Conservation (phyloP, 2,888 invertebrate genomes). For the Halocaridina rubra region DNA sequence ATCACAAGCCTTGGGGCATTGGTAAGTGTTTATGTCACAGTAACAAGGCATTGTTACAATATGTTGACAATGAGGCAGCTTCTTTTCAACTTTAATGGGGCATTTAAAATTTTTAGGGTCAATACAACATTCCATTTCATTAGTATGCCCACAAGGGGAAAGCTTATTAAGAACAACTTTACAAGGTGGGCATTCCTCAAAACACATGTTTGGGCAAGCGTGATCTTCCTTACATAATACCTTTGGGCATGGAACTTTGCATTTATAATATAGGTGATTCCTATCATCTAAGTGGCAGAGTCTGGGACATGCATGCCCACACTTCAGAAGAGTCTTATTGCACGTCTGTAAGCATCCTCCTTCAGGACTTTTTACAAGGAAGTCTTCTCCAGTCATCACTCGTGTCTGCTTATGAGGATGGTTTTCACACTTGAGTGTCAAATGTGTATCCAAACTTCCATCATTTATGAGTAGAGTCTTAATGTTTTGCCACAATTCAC, state of each 20-base stretch:
- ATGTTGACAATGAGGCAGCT: constrained; percentile 65
- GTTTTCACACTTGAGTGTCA: constrained; percentile 45
- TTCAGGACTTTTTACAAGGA: constrained; percentile 44
- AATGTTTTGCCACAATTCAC: constrained; percentile 47
- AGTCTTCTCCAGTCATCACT: constrained; percentile 23
- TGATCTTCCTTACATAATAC: constrained; percentile 57
- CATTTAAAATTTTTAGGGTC: constrained; percentile 61
- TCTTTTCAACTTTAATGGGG: constrained; percentile 55
- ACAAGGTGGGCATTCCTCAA: constrained; percentile 65
- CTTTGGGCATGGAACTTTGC: constrained; percentile 66
- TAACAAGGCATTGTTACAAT: constrained; percentile 68
- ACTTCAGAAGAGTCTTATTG: constrained; percentile 14
- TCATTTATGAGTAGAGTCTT: not conserved
- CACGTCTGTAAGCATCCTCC: constrained; percentile 52
- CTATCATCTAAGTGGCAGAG: constrained; percentile 31
- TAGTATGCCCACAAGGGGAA: constrained; percentile 67
- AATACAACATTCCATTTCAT: constrained; percentile 55
- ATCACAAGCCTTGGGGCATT: constrained; percentile 72
- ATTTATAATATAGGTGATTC: constrained; percentile 67
- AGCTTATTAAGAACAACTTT: constrained; percentile 63
- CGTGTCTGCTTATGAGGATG: constrained; percentile 27
- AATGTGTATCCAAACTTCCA: constrained; percentile 7
- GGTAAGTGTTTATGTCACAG: constrained; percentile 66
- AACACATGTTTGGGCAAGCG: constrained; percentile 65
- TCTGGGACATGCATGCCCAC: constrained; percentile 47